Percentiles rank a stretch among this genome's conserved stretches.
These are phyloP conservation scores for Strigamia crassipes DNA, from an alignment of 2,888 invertebrate species.

Conservation along the genomic window DNA sequence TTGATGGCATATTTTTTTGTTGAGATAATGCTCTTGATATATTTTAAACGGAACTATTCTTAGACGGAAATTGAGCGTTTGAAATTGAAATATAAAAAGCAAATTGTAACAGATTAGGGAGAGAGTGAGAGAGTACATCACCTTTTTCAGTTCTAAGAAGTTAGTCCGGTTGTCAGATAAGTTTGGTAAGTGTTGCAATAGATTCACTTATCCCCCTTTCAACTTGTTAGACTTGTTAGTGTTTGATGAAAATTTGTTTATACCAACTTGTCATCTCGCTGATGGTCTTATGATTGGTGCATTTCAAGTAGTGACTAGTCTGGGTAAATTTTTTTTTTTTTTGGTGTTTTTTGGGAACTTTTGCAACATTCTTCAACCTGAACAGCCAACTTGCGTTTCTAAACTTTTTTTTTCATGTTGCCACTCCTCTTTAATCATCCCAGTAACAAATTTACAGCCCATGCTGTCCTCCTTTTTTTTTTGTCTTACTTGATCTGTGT, in stretches of 20 bases:
- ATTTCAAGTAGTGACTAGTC: background rate
- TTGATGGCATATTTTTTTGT: background rate
- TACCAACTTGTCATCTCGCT: background rate
- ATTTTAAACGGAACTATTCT: background rate
- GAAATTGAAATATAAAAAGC: background rate
- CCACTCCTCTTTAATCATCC: conserved; percentile 14
- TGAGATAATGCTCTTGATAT: background rate
- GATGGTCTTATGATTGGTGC: background rate
- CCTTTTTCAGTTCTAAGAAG: conserved; percentile 4
- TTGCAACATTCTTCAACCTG: background rate
- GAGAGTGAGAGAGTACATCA: background rate
- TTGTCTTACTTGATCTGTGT: background rate
- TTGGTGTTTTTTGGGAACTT: background rate
- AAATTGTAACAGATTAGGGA: background rate
- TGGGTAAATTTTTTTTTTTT: background rate
- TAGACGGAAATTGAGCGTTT: background rate
- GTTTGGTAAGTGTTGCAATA: conserved; percentile 1
- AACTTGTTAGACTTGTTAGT: background rate
- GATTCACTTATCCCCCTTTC: background rate
- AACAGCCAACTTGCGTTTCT: background rate
- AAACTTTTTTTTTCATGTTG: background rate
- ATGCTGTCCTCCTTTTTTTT: conserved; percentile 8
- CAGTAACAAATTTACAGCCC: background rate
- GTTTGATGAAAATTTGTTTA: background rate
- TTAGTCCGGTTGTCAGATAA: conserved; percentile 10